Evolutionary conservation across 2,113 vertebrate genomes (phyloP).

Genomic region (Lutjanus erythropterus): DNA sequence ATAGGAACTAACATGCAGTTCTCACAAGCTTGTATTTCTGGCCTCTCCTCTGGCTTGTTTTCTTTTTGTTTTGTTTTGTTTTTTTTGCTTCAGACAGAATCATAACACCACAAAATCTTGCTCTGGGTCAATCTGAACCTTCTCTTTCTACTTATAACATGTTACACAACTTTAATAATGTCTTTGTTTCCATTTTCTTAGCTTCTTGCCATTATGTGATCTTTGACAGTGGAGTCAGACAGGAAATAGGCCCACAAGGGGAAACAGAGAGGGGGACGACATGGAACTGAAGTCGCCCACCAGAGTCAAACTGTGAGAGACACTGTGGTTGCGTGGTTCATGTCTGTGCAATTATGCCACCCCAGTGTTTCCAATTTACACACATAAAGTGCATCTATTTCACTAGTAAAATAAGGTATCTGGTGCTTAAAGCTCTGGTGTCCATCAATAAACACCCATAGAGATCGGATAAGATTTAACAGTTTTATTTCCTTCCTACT

Average conservation of each 20-base stretch:
- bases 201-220: not conserved
- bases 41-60: not conserved
- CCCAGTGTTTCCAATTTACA: slow-evolving; percentile 33
- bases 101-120: not conserved
- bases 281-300: slow-evolving; percentile 18
- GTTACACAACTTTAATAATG: not conserved
- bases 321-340: slow-evolving; percentile 11
- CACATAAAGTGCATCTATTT: not conserved
- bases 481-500: slow-evolving; percentile 31
- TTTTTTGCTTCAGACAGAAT: not conserved
- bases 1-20: not conserved
- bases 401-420: not conserved
- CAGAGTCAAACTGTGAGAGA: slow-evolving; percentile 3
- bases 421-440: not conserved
- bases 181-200: slow-evolving; percentile 11
- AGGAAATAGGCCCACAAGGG: slow-evolving; percentile 4
- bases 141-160: not conserved
- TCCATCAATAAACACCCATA: not conserved
- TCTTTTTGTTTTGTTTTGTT: no score
- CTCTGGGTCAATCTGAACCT: not conserved
- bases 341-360: not conserved
- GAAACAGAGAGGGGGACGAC: slow-evolving; percentile 7
- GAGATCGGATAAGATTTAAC: not conserved
- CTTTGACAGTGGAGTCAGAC: slow-evolving; percentile 5
- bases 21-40: not conserved